Evolutionary conservation across 1,140 invertebrate species (phyloP).

Genomic region (Agrilus planipennis): DNA sequence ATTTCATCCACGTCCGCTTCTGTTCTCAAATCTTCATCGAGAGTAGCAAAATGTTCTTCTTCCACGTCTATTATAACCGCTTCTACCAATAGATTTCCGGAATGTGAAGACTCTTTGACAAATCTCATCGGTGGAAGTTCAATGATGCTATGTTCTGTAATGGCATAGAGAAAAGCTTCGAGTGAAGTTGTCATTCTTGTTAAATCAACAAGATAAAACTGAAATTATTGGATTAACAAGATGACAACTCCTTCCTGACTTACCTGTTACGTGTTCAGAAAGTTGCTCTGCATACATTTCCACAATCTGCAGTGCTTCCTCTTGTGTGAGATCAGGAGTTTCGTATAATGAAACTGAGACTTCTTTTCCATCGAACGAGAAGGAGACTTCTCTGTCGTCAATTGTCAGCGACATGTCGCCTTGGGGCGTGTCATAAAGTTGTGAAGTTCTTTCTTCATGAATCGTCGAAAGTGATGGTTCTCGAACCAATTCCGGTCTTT

Average conservation of each 20-base stretch:
- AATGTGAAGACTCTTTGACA: constrained; percentile 76
- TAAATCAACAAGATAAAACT: too few relatives aligned
- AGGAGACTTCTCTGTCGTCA: constrained; percentile 73
- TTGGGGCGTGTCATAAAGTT: constrained; percentile 68
- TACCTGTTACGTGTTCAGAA: constrained; percentile 73
- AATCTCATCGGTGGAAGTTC: constrained; percentile 81
- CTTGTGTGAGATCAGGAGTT: constrained; percentile 82
- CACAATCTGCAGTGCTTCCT: constrained; percentile 80
- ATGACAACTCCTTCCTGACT: too few relatives aligned
- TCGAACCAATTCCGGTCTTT: constrained; percentile 44
- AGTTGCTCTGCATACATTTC: constrained; percentile 90
- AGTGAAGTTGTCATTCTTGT: too few relatives aligned
- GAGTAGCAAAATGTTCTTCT: constrained; percentile 62
- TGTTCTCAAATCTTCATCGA: constrained; percentile 67
- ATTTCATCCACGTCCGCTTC: constrained; percentile 78
- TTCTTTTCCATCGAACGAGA: constrained; percentile 84
- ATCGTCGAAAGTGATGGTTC: constrained; percentile 79
- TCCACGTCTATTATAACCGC: constrained; percentile 85
- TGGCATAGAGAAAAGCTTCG: too few relatives aligned
- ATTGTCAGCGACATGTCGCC: constrained; percentile 59
- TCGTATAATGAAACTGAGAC: constrained; percentile 83
- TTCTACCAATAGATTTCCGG: constrained; percentile 78
- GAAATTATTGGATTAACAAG: too few relatives aligned
- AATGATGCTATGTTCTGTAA: constrained; percentile 65
- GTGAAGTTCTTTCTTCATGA: constrained; percentile 79